These are phyloP conservation scores for Eulemur albifrons DNA, from an alignment of 2,797 vertebrate genomes.

Conservation along the genomic window DNA sequence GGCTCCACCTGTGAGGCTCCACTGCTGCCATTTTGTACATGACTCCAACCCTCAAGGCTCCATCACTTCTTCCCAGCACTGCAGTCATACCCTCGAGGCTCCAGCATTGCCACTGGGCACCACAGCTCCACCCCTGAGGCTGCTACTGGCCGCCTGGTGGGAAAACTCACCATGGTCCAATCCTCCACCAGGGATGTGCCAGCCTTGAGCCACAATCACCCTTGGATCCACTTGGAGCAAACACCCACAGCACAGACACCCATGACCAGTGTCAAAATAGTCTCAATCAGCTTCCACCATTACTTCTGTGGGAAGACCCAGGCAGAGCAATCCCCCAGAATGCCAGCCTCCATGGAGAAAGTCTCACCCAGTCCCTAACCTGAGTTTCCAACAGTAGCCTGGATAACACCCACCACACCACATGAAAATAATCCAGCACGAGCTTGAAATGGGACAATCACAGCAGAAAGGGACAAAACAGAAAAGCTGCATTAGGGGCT, in stretches of 20 bases:
- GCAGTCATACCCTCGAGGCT: not conserved
- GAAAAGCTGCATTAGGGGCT: not conserved
- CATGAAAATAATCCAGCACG: not conserved
- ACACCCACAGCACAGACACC: not conserved
- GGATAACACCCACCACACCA: not conserved
- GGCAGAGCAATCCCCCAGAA: not conserved
- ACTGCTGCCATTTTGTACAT: not conserved
- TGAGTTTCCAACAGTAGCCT: not conserved
- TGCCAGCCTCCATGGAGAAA: not conserved
- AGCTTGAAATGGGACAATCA: not conserved
- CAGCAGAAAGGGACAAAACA: too few relatives aligned
- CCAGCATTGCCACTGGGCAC: not conserved
- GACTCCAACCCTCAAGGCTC: not conserved
- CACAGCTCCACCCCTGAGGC: not conserved
- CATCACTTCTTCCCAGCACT: not conserved
- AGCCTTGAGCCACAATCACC: not conserved
- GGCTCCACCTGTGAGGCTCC: not conserved
- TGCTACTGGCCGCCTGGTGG: not conserved
- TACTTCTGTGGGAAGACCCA: not conserved
- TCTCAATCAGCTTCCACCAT: not conserved
- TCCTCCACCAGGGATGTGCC: not conserved
- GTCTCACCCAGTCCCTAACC: not conserved
- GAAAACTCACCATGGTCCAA: not conserved
- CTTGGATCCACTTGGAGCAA: not conserved
- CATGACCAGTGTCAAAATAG: not conserved